Base-by-base conservation (phyloP, 1,140 invertebrate genomes). In the Drosophila quadrilineata region DNA sequence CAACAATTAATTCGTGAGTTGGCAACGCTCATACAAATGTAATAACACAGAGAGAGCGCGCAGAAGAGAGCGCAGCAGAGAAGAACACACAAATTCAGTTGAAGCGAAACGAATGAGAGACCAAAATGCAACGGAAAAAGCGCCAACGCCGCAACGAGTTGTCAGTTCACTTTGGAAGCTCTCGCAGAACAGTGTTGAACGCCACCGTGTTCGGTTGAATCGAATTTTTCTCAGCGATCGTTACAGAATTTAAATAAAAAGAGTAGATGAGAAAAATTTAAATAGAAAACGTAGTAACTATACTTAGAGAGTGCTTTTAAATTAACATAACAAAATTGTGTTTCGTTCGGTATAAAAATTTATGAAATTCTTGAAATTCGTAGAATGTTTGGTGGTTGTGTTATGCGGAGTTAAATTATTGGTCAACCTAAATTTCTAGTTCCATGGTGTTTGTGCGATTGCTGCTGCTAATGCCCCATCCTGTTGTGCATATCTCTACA, bases 281-380 rank as follows among this genome's bases (percentile, higher is more conserved):
- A 29, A 16, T 16, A 24, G 8, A 38, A 36, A 38, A 28, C n/a
- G 52, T 22, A 24, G 24, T 35, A 59, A 63, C 64, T 46, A 46
- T 54, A 46, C 52, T 56, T 43, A 48, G 65, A 84, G 38, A 77
- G 85, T 84, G 69, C 77, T 77, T 59, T 85, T 71, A 68, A 45
- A 12, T 54, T 40, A 46, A 19, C 4, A 60, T 36, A 59, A 38
- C n/a, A n/a, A n/a, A n/a, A n/a, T n/a, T n/a, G n/a, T n/a, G n/a
- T n/a, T n/a, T n/a, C n/a, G n/a, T n/a, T n/a, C n/a, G n/a, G n/a
- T n/a, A n/a, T n/a, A n/a, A n/a, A n/a, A n/a, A n/a, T n/a, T n/a
- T n/a, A n/a, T n/a, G n/a, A n/a, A n/a, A n/a, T n/a, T n/a, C n/a
- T n/a, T n/a, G n/a, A n/a, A n/a, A n/a, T n/a, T n/a, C n/a, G n/a